Conservation (phyloP, 2,113 vertebrate genomes). For the Poeciliopsis occidentalis region DNA sequence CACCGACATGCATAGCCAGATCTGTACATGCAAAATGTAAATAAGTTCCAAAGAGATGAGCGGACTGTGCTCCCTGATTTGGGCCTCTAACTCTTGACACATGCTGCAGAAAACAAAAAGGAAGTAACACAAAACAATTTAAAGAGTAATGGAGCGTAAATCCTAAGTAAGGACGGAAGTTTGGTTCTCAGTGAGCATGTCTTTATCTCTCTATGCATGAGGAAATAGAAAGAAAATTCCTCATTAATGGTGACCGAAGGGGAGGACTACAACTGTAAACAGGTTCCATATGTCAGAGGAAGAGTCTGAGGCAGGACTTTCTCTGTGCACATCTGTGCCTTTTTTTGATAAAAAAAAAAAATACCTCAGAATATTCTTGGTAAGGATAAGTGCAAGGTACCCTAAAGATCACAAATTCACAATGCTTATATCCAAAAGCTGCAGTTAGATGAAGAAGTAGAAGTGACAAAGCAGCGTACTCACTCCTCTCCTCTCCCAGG, state of each 20-base stretch:
- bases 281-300: conserved; percentile 68
- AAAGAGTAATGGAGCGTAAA: background rate
- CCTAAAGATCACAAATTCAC: background rate
- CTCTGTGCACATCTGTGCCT: conserved; percentile 40
- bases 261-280: conserved; percentile 43
- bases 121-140: conserved; percentile 29
- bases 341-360: conserved; percentile 1
- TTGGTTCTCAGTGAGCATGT: background rate
- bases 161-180: conserved; percentile 17
- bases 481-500: conserved; percentile 53
- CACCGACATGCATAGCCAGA: background rate
- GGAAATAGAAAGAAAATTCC: conserved; percentile 41
- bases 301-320: conserved; percentile 39
- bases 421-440: background rate
- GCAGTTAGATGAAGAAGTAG: conserved; percentile 1
- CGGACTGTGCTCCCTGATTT: background rate
- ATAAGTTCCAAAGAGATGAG: conserved; percentile 48
- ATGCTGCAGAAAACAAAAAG: conserved; percentile 12
- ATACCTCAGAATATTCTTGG: background rate
- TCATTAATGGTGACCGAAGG: conserved; percentile 70
- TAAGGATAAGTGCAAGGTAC: background rate
- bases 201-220: conserved; percentile 20
- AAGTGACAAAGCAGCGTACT: conserved; percentile 54
- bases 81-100: conserved; percentile 28
- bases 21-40: conserved; percentile 33